Evolutionary conservation across 1,140 invertebrate genomes (phyloP), one percentile per base, ranked within the genome.

Genomic region (Dendrolimus kikuchii): DNA sequence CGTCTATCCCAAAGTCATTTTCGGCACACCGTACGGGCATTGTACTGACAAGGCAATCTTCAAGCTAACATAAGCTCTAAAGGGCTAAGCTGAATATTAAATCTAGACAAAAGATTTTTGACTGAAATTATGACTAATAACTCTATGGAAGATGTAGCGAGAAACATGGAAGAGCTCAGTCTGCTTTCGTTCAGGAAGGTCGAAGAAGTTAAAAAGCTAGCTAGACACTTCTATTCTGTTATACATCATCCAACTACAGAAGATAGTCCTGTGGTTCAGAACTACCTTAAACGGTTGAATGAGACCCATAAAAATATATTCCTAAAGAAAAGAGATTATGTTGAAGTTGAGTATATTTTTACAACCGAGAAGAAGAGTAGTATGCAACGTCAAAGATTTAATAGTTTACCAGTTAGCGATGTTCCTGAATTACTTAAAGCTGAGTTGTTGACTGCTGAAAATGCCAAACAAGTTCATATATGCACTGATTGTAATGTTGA

Each of bases 301-400:
- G 70, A 76, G 2, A 78, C 66, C 7, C 80, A 86, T 58, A 74
- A 69, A 38, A 74, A 60, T 43, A 75, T 82, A 7, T 83, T 75
- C 52, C 49, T 77, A 4, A 68, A 69, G 46, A 74, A 75, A 57
- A 66, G 80, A 1, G 83, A 86, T 0, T 62, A 63, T 0, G 75
- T 84, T 2, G 73, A 84, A 61, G 83, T 86, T 0, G 81, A 86
- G 53, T 84, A 83, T 56, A 86, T 86, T 47, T 84, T 86, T 60
- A 81, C 83, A 7, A 82, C 83, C 5, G 83, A 84, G 38, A 86
- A 82, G 53, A 86, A 86, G 43, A 83, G 77, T 52, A 80, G 64
- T 46, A 52, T 83, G 5, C 83, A 86, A 46, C 60, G 83, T 6
- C 83, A 86, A 47, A 53, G 83, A 0, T 86, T 86, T 42, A 86